Conservation (phyloP, 2,113 vertebrate genomes). For the Isichthys henryi region DNA sequence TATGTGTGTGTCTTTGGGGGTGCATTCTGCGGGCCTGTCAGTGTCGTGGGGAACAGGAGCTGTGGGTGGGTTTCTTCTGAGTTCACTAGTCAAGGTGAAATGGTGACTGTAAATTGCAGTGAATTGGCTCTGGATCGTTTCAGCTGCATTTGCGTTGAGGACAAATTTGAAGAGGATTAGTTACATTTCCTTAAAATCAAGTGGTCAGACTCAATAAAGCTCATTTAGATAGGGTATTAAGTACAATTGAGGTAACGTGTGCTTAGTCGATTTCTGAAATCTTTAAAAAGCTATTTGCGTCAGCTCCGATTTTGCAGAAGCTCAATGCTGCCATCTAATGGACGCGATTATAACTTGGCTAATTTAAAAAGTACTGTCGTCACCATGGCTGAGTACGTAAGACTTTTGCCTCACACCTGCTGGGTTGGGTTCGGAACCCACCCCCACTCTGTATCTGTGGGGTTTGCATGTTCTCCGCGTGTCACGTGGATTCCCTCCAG, state of each 20-base stretch:
- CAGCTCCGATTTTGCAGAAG: slow-evolving; percentile 23
- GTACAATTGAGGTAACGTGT: background rate
- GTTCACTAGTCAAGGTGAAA: background rate
- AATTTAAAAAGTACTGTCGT: background rate
- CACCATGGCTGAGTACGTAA: background rate
- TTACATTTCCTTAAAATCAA: background rate
- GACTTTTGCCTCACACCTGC: background rate
- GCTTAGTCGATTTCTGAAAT: background rate
- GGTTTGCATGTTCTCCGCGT: background rate
- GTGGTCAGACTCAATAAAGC: background rate
- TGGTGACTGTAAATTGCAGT: background rate
- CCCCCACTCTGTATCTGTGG: background rate
- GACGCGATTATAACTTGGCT: background rate
- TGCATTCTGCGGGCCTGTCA: background rate
- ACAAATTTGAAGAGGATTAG: background rate
- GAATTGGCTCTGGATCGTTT: background rate
- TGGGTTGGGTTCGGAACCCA: background rate
- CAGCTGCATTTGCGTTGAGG: background rate
- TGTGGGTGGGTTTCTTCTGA: background rate
- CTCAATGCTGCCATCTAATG: slow-evolving; percentile 62
- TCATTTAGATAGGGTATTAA: background rate
- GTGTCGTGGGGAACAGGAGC: background rate
- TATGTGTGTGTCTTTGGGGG: background rate
- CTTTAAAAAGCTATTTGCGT: background rate
- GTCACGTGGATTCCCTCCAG: background rate